Base-by-base conservation (phyloP, 2,113 vertebrate genomes). In the Amphiprion percula region DNA sequence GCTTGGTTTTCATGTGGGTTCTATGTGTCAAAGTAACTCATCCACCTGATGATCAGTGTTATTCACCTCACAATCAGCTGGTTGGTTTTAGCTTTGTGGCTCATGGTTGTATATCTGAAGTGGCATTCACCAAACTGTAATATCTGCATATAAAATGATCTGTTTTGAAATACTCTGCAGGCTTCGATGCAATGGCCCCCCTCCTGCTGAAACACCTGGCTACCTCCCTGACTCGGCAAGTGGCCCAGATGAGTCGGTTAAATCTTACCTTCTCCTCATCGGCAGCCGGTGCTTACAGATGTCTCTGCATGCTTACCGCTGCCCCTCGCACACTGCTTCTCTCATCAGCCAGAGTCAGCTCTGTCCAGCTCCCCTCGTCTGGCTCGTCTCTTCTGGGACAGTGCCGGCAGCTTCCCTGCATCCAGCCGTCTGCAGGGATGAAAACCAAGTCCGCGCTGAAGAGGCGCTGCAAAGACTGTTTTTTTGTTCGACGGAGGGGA, bases 381-480 rank as follows among this genome's bases (percentile, higher is more conserved):
- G 39, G 30, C 0, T 24, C 86, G 2, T 77, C 84, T 7, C 73
- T 91, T 30, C 67, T 90, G 24, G 89, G 87, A 73, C 85, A 74
- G 46, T 74, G 66, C 59, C 88, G 52, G n/a, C 78, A 28, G 16
- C 81, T 77, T 4, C 39, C 67, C 4, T 67, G 11, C 1, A 11
- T 80, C 68, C 94, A 90, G 79, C 94, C 88, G 0, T 78, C 65
- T 0, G 61, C 85, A 0, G 96, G 96, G 1, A 95, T 99, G 95
- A 99, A 99, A 90, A 96, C 94, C 64, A 98, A 96, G 88, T 84
- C 68, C 0, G 77, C 86, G 4, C 30, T 99, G 58, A 95, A 30
- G 74, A 94, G 75, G 77, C 96, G 97, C n/a, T 99, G 98, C 87
- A 95, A 94, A 87, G 97, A 97, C 92, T 99, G 97, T 72, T 97